Evolutionary conservation across 2,888 invertebrate species (phyloP), one percentile per base, ranked within the genome.

Genomic region (Sphaerophoria rueppellii): DNA sequence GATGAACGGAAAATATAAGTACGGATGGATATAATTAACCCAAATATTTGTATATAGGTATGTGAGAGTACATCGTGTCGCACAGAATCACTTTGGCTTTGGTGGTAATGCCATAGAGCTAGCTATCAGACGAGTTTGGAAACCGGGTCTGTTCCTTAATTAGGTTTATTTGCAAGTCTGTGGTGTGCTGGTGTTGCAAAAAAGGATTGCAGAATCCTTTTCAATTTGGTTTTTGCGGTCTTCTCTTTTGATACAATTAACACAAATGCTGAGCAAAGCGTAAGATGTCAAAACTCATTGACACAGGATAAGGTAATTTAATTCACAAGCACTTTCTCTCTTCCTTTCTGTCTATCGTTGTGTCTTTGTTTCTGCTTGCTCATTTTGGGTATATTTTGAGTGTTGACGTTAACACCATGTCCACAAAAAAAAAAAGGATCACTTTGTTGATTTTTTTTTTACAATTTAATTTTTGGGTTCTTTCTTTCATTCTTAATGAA

Each of bases 281-380:
- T 58, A 63, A 57, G 63, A 82, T 78, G 82, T 82, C 82, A 82
- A 74, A 24, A 72, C 72, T 50, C 78, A 72, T 72, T 72, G 72
- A 78, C 65, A 72, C 58, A 65, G 65, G 50, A 34, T 16, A 65
- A 63, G 72, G 78, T 72, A 72, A 72, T 72, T 67, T 72, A 72
- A 72, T 67, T 71, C 40, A 63, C 48, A 43, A 24, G 54, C n/a
- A 46, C 9, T 40, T 6, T 40, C 40, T 40, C 43, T 37, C 6
- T 16, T 11, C 37, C 14, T 24, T 0, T 60, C 1, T 58, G 4
- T 37, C 4, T 50, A 16, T 50, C 50, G 14, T 6, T 50, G 7
- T 2, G 6, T 24, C 7, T 50, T 7, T 50, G 16, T 57, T 4
- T 14, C 43, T 11, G 11, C 11, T 11, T 58, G 7, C 7, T 16